phyloP scores from a whole-genome alignment of 92 coral and sea anemone species.

The Parazoanthus atlanticus region DNA sequence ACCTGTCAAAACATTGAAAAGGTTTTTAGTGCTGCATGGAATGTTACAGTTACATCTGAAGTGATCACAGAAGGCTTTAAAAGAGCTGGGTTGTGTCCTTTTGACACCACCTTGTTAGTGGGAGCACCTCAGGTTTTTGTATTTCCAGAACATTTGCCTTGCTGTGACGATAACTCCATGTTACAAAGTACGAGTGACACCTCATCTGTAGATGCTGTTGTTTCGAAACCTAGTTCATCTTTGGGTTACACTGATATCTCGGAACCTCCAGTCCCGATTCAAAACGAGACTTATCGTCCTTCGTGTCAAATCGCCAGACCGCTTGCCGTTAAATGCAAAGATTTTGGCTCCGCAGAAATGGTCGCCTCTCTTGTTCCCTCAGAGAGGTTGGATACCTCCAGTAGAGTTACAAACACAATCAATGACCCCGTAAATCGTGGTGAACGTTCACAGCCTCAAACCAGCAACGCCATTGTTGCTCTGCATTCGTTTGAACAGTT shows the following conservation, averaged over 20 bases:
- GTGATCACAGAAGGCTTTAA: not conserved
- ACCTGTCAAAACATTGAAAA: not conserved
- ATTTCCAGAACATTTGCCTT: not conserved
- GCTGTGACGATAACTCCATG: not conserved
- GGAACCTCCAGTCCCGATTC: not conserved
- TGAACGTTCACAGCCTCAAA: not conserved
- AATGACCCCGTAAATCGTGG: too few relatives aligned
- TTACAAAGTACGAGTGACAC: not conserved
- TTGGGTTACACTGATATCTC: not conserved
- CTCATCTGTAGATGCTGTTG: not conserved
- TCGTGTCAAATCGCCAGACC: not conserved
- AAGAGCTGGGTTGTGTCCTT: not conserved
- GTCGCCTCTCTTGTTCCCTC: not conserved
- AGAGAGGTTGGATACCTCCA: too few relatives aligned
- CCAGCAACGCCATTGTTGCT: not conserved
- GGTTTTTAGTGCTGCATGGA: not conserved
- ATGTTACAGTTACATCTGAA: not conserved
- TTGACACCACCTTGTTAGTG: not conserved
- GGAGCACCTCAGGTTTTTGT: not conserved
- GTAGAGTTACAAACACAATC: too few relatives aligned
- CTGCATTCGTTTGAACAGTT: conserved; percentile 6
- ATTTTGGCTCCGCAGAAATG: not conserved
- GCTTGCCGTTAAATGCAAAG: not conserved
- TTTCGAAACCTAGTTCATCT: not conserved
- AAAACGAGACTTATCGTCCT: not conserved